Conservation (phyloP, 2,113 vertebrate genomes). For the Enhydra lutris region DNA sequence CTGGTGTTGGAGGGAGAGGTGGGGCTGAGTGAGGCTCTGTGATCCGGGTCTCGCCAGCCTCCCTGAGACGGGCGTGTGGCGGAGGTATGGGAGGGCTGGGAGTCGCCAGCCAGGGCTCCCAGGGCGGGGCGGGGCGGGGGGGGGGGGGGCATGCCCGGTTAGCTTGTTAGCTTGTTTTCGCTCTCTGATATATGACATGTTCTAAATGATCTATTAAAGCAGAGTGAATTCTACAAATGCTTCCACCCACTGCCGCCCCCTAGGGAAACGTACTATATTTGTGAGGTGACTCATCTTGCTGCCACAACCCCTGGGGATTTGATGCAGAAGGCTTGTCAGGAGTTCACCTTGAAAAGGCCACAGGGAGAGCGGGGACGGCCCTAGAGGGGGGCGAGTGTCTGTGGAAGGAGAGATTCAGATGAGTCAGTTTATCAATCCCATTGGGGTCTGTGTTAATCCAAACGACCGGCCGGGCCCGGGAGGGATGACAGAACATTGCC, state of each 20-base stretch:
- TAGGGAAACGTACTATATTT: constrained; percentile 38
- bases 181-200: background rate
- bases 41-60: background rate
- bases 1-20: background rate
- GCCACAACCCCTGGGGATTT: constrained; percentile 41
- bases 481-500: accelerated
- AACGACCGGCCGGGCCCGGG: background rate
- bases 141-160: accelerated
- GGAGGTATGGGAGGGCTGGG: background rate
- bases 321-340: background rate
- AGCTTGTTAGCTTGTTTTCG: background rate
- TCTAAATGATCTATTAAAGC: constrained; percentile 39
- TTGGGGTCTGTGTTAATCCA: too few species aligned
- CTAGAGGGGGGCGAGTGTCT: background rate
- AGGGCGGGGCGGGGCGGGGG: too few species aligned
- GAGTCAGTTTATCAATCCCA: background rate
- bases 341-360: constrained; percentile 38
- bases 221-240: constrained; percentile 37
- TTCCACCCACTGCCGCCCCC: constrained; percentile 1
- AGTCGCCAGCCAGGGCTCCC: background rate
- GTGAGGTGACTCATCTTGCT: constrained; percentile 58
- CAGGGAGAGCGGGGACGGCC: background rate
- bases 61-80: accelerated
- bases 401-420: background rate
- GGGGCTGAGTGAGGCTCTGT: accelerated